These are phyloP conservation scores for Rhinichthys osculus DNA, from an alignment of 2,797 vertebrate species.

Conservation along the genomic window DNA sequence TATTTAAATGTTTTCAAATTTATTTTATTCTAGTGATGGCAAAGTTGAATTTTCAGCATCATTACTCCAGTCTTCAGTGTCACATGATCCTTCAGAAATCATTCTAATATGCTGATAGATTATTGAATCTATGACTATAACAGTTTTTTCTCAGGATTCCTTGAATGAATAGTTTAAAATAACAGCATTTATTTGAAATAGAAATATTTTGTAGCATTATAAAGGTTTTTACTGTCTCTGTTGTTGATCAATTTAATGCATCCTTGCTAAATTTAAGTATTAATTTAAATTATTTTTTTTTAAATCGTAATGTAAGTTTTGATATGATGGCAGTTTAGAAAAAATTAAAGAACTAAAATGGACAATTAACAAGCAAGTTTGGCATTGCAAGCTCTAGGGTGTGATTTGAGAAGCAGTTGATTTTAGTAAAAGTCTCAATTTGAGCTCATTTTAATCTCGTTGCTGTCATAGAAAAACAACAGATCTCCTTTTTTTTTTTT, in stretches of 20 bases:
- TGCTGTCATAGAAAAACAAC: background rate
- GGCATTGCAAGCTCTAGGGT: background rate
- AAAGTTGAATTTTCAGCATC: background rate
- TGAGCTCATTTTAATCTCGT: background rate
- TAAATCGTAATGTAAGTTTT: background rate
- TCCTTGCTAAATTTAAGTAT: background rate
- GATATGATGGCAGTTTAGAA: background rate
- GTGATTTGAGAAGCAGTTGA: background rate
- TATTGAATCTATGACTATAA: no score
- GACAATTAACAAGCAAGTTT: background rate
- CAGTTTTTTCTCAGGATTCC: background rate
- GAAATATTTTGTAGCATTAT: background rate
- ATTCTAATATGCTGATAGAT: background rate
- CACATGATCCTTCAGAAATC: no score
- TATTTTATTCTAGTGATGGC: background rate
- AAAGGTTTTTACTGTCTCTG: background rate
- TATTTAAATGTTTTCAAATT: background rate
- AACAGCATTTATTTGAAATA: background rate
- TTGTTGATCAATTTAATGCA: background rate
- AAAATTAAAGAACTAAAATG: background rate
- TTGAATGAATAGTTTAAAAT: no score
- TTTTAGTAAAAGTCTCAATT: background rate
- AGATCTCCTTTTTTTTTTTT: background rate
- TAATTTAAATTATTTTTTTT: no score
- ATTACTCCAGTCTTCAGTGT: background rate